These are phyloP conservation scores for Amblyjoppa proteus DNA, from an alignment of 2,888 invertebrate genomes.

Conservation along the genomic window DNA sequence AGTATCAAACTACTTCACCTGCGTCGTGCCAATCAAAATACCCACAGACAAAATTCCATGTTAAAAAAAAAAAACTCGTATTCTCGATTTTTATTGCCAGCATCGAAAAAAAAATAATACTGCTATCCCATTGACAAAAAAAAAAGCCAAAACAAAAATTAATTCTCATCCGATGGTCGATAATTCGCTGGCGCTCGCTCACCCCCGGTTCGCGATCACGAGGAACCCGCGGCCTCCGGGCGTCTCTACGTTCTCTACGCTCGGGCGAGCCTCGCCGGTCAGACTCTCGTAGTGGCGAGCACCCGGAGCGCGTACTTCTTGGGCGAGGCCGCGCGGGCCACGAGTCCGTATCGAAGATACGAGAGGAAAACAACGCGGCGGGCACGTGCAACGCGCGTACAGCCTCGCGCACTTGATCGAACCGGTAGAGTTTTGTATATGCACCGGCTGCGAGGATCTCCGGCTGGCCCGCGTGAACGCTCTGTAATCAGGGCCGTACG, in stretches of 20 bases:
- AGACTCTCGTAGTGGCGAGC: slow-evolving; percentile 51
- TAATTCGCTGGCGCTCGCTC: slow-evolving; percentile 2
- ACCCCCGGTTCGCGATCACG: slow-evolving; percentile 33
- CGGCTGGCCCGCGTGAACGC: slow-evolving; percentile 63
- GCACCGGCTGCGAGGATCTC: slow-evolving; percentile 56
- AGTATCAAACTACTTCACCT: too few relatives aligned
- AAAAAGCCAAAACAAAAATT: neutral
- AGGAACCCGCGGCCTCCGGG: slow-evolving; percentile 59
- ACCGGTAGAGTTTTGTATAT: slow-evolving; percentile 38
- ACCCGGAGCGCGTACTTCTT: slow-evolving; percentile 36
- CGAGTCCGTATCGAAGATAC: slow-evolving; percentile 32
- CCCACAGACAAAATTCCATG: too few relatives aligned
- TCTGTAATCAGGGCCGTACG: slow-evolving; percentile 66
- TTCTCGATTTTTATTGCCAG: too few relatives aligned
- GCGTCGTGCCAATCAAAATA: too few relatives aligned
- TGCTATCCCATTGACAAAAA: neutral
- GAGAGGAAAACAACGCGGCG: slow-evolving; percentile 30
- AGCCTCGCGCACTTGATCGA: slow-evolving; percentile 38
- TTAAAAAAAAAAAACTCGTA: too few relatives aligned
- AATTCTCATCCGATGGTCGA: slow-evolving; percentile 19
- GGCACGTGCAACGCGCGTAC: slow-evolving; percentile 56
- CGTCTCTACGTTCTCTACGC: slow-evolving; percentile 70
- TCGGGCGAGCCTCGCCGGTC: slow-evolving; percentile 66
- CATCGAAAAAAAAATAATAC: neutral
- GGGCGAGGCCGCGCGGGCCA: slow-evolving; percentile 48